A percentile compares a stretch with the other conserved stretches of the same genome.
Evolutionary conservation across 2,888 invertebrate species (phyloP).

Genomic region (Brachycybe producta): DNA sequence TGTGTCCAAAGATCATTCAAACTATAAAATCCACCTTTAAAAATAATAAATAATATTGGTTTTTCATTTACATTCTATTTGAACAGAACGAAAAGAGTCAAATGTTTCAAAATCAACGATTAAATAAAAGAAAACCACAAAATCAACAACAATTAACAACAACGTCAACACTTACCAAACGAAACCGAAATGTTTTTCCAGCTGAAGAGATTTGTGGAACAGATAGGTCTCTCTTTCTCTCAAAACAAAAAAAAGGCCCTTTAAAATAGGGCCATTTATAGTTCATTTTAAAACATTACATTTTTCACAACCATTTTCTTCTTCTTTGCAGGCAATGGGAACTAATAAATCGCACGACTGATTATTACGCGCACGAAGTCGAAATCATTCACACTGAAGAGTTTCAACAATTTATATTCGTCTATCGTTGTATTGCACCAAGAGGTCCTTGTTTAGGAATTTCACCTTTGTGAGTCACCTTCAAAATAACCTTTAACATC

Average conservation of each 20-base stretch:
- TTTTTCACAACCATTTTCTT: too few relatives aligned
- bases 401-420: conserved; percentile 20
- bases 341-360: conserved; percentile 19
- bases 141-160: too few relatives aligned
- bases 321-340: conserved; percentile 22
- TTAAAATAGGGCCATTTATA: not conserved
- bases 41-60: too few relatives aligned
- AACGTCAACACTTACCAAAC: too few relatives aligned
- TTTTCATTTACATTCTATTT: too few relatives aligned
- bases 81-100: too few relatives aligned
- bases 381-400: conserved; percentile 19
- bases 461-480: conserved; percentile 17
- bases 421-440: conserved; percentile 20
- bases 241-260: not conserved
- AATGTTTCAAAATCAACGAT: too few relatives aligned
- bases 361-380: conserved; percentile 18
- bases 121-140: too few relatives aligned
- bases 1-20: too few relatives aligned
- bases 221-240: conserved; percentile 11
- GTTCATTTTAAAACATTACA: not conserved
- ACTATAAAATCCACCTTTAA: too few relatives aligned
- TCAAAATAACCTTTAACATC: too few relatives aligned
- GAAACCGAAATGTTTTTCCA: conserved; percentile 3
- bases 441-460: conserved; percentile 19
- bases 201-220: conserved; percentile 19